A percentile compares a stretch with the other conserved stretches of the same genome.
Conservation (phyloP, 2,797 vertebrate species). For the Vultur gryphus region DNA sequence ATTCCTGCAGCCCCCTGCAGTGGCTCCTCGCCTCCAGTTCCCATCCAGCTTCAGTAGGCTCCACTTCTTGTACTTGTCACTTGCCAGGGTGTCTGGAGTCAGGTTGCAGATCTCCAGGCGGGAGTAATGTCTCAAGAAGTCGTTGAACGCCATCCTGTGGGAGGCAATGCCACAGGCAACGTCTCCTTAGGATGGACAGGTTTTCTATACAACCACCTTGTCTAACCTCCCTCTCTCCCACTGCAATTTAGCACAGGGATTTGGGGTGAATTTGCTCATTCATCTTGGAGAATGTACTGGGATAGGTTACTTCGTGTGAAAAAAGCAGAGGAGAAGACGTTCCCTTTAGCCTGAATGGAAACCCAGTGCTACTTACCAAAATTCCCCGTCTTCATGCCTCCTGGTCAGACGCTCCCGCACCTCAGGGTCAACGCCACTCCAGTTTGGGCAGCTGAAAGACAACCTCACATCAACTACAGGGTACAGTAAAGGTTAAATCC, state of each 20-base stretch:
- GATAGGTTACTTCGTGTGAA: not conserved
- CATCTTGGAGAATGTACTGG: not conserved
- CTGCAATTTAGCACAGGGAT: not conserved
- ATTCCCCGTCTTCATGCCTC: constrained; percentile 85
- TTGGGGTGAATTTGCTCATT: not conserved
- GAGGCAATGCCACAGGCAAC: not conserved
- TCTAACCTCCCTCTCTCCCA: not conserved
- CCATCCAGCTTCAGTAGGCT: constrained; percentile 81
- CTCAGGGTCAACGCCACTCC: constrained; percentile 76
- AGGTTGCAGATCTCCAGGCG: constrained; percentile 89
- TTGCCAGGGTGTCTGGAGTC: constrained; percentile 81
- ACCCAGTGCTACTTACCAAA: constrained; percentile 74
- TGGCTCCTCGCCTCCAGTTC: constrained; percentile 85
- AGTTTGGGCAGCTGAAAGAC: constrained; percentile 77
- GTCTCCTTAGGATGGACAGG: not conserved
- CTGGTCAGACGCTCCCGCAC: constrained; percentile 76
- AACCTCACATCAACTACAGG: not conserved
- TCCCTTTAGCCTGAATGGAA: not conserved
- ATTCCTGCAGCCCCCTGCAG: constrained; percentile 86
- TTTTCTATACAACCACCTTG: not conserved
- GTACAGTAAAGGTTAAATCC: not conserved
- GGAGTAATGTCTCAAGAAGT: constrained; percentile 85
- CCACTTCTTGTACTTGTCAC: constrained; percentile 80
- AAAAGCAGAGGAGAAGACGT: not conserved
- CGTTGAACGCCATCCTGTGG: constrained; percentile 84